phyloP scores from a whole-genome alignment of 1,140 invertebrate species.

The Drosophila lini region DNA sequence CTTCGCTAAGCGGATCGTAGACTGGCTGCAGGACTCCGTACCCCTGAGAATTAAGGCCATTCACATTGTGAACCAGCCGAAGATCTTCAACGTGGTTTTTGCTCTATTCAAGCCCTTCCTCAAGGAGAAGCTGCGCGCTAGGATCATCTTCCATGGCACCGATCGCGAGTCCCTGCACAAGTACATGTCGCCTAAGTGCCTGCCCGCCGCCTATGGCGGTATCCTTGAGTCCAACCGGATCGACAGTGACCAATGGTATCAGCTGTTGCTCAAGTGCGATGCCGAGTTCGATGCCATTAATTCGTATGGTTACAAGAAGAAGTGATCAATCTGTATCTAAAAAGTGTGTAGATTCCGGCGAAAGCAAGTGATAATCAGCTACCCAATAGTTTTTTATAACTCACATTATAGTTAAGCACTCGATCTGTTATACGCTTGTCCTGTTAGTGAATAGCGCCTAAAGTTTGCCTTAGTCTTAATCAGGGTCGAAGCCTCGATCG shows the following conservation, averaged over 20 bases:
- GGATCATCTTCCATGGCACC: constrained; percentile 93
- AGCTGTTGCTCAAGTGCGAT: constrained; percentile 89
- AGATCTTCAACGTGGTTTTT: constrained; percentile 94
- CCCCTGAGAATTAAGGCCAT: constrained; percentile 93
- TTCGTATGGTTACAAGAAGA: constrained; percentile 90
- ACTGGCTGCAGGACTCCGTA: constrained; percentile 91
- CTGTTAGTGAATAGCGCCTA: constrained; percentile 58
- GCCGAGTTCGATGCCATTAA: constrained; percentile 91
- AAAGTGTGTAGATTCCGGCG: constrained; percentile 4
- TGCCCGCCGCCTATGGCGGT: constrained; percentile 92
- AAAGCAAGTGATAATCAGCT: constrained; percentile 65
- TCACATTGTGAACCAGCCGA: constrained; percentile 95
- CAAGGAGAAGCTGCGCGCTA: constrained; percentile 89
- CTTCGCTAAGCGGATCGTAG: constrained; percentile 92
- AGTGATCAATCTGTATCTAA: constrained; percentile 19
- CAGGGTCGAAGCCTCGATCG: constrained; percentile 22
- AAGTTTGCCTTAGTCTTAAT: constrained; percentile 72
- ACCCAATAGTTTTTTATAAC: constrained; percentile 34
- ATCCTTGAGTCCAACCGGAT: constrained; percentile 88
- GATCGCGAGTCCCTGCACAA: constrained; percentile 92
- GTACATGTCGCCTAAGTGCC: constrained; percentile 90
- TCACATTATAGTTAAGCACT: constrained; percentile 53
- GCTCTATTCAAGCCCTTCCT: constrained; percentile 94
- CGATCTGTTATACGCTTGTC: constrained; percentile 65
- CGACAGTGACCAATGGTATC: constrained; percentile 89